Percentiles rank a stretch among this genome's conserved stretches.
Conservation (phyloP, 2,113 vertebrate species). For the Pyxicephalus adspersus region DNA sequence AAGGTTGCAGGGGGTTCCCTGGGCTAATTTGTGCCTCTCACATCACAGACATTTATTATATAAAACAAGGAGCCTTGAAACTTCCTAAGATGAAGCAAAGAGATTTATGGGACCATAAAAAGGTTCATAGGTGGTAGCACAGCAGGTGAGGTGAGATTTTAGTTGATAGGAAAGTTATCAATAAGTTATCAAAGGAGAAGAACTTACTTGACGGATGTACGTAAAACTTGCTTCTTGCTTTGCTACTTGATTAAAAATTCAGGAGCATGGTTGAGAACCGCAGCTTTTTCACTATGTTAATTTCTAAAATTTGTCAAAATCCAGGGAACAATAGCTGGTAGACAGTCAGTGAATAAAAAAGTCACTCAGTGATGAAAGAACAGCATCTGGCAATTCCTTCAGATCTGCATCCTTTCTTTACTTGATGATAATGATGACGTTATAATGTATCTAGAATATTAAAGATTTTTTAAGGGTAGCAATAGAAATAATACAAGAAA, state of each 20-base stretch:
- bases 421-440: background rate
- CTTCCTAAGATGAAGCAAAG: too few relatives aligned
- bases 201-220: background rate
- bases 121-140: background rate
- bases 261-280: too few relatives aligned
- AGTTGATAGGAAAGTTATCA: background rate
- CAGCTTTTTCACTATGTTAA: too few relatives aligned
- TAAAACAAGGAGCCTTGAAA: slow-evolving; percentile 1
- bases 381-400: background rate
- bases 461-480: background rate
- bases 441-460: slow-evolving; percentile 12
- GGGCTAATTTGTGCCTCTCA: too few relatives aligned
- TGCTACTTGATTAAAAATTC: too few relatives aligned
- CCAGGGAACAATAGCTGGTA: too few relatives aligned
- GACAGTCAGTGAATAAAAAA: too few relatives aligned
- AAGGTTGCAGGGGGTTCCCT: too few relatives aligned
- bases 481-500: slow-evolving; percentile 8
- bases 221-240: too few relatives aligned
- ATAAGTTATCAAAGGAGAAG: slow-evolving; percentile 20
- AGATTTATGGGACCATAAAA: background rate
- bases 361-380: background rate
- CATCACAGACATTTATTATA: too few relatives aligned
- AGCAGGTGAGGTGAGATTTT: background rate
- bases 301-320: too few relatives aligned
- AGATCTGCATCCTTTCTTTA: background rate